Base-by-base conservation (phyloP, 1,140 invertebrate genomes). In the Sitobion miscanthi region DNA sequence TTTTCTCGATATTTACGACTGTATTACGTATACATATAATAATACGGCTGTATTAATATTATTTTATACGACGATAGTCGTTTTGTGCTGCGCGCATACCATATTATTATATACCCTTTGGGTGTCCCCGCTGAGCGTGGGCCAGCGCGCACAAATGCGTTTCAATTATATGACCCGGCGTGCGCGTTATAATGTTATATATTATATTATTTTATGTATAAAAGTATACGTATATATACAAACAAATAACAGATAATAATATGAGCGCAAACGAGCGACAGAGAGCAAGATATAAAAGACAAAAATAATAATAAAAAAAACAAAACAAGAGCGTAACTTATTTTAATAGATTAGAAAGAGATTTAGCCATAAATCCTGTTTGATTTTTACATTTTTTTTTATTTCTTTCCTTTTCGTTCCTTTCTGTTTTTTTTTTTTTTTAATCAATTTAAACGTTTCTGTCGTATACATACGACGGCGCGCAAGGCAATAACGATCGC, bases 291-390 rank as follows among this genome's bases (percentile, higher is more conserved):
- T 14, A 45, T 17, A 38, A n/a, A 89, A 89, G n/a, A 77, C 30
- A 77, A 77, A 77, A 77, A 77, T 77, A 77, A 77, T 77, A 89
- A 89, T 20, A 54, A 88, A 85, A 42, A 85, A 42, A 89, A 90
- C n/a, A 92, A 92, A 92, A 85, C 91, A 83, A 92, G 91, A 85
- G 77, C 77, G 91, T 92, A 92, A 92, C 91, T 92, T 85, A 85
- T 92, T 85, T 92, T 49, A 85, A 92, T 92, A 92, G 91, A 85
- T 92, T 92, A 91, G 69, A 82, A 92, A 92, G 52, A 92, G 82
- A 93, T 93, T 93, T 93, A 93, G 77, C 91, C 82, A 57, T 93
- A 93, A 93, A 93, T 93, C 91, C 91, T 93, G 82, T 93, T 93
- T 69, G 45, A 25, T 83, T 47, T 83, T 47, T 91, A 30, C 49